These are phyloP conservation scores for Megaceryle torquata DNA, from an alignment of 2,113 vertebrate species.

Conservation along the genomic window DNA sequence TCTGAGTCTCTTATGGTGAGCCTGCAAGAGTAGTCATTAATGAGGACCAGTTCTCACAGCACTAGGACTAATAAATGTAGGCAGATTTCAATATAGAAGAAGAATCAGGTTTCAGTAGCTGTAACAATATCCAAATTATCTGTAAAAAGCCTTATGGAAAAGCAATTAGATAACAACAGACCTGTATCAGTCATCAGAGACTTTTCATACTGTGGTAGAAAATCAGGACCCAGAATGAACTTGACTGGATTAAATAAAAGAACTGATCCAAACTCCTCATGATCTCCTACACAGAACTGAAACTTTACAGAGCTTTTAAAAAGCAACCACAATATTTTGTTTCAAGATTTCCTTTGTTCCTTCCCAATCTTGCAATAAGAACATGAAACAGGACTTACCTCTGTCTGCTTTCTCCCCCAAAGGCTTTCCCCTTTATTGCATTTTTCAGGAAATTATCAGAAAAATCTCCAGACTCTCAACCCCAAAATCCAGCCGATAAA, in stretches of 20 bases:
- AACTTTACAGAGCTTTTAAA: neutral
- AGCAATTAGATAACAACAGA: conserved; percentile 13
- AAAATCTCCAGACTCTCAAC: neutral
- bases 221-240: neutral
- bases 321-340: neutral
- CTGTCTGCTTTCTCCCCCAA: neutral
- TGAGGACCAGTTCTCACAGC: neutral
- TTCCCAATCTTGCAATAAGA: neutral
- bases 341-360: neutral
- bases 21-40: neutral
- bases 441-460: neutral
- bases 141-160: neutral
- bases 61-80: neutral
- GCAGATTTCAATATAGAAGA: neutral
- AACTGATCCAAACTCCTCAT: neutral
- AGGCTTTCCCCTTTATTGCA: neutral
- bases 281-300: neutral
- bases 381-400: neutral
- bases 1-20: neutral
- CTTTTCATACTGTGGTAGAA: neutral
- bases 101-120: neutral
- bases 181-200: neutral
- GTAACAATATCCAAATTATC: neutral
- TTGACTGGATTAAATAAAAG: neutral
- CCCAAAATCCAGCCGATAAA: neutral